Conservation (phyloP, 1,140 invertebrate genomes). For the Pinna nobilis region DNA sequence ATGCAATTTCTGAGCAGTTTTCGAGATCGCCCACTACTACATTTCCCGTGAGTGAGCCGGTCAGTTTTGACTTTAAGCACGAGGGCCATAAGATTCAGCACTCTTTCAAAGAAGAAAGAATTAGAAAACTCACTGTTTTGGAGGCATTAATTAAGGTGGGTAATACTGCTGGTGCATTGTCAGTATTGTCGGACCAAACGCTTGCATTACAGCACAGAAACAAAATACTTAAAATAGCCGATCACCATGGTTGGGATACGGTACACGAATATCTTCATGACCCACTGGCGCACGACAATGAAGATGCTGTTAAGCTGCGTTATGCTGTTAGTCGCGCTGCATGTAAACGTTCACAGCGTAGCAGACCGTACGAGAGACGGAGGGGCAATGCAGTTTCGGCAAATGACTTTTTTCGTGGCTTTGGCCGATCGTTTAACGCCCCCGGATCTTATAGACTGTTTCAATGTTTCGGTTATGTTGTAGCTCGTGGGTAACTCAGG, state of each 20-base stretch:
- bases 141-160: neutral
- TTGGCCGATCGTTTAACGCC: constrained; percentile 4
- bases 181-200: neutral
- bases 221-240: constrained; percentile 20
- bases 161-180: neutral
- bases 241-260: constrained; percentile 12
- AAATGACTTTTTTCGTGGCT: constrained; percentile 32
- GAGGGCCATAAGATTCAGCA: too few relatives aligned
- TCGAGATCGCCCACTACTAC: neutral
- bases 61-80: constrained; percentile 2
- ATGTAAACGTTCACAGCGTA: neutral
- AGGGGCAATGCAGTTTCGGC: neutral
- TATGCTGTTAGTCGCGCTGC: constrained; percentile 4
- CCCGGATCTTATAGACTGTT: neutral
- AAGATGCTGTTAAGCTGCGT: constrained; percentile 14
- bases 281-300: constrained; percentile 7
- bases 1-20: neutral
- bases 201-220: constrained; percentile 4
- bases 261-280: constrained; percentile 16
- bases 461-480: constrained; percentile 12
- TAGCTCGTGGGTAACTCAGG: too few relatives aligned
- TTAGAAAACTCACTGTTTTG: neutral
- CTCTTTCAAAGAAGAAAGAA: constrained; percentile 10
- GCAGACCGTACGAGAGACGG: neutral
- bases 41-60: neutral